These are phyloP conservation scores for Drosophila anomalata DNA, from an alignment of 2,888 invertebrate species.

Conservation along the genomic window DNA sequence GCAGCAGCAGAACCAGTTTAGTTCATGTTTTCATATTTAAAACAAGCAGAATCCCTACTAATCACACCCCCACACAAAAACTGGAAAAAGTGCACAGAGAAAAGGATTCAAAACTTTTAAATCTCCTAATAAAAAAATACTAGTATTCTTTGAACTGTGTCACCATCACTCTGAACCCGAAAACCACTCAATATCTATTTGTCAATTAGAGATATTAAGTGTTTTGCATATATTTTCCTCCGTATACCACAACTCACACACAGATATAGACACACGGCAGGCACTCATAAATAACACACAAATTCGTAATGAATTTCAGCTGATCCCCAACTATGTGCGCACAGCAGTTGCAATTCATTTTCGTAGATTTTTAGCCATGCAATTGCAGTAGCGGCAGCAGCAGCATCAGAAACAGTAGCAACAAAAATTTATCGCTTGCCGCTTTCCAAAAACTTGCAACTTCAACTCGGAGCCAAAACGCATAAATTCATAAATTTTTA, in stretches of 20 bases:
- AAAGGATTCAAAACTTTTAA: neutral
- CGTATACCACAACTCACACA: constrained; percentile 19
- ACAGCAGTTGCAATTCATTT: constrained; percentile 75
- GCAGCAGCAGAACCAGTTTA: constrained; percentile 40
- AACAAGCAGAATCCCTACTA: constrained; percentile 69
- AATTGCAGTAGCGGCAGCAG: constrained; percentile 18
- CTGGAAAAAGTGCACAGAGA: neutral
- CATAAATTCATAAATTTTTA: constrained; percentile 80
- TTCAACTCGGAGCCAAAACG: constrained; percentile 74
- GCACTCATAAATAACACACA: constrained; percentile 76
- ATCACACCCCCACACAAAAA: constrained; percentile 61
- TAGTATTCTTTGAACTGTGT: neutral
- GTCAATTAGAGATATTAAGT: neutral
- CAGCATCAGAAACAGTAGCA: constrained; percentile 31
- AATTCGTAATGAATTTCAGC: constrained; percentile 80
- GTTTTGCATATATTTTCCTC: neutral
- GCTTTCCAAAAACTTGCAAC: constrained; percentile 63
- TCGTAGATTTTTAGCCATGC: constrained; percentile 72
- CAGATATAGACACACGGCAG: constrained; percentile 22
- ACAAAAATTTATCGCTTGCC: constrained; percentile 71
- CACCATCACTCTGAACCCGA: neutral
- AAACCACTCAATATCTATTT: neutral
- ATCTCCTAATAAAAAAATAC: neutral
- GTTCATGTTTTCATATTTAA: constrained; percentile 63
- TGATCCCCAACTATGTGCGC: constrained; percentile 63